phyloP scores from a whole-genome alignment of 2,797 vertebrate species.

The Helarctos malayanus region DNA sequence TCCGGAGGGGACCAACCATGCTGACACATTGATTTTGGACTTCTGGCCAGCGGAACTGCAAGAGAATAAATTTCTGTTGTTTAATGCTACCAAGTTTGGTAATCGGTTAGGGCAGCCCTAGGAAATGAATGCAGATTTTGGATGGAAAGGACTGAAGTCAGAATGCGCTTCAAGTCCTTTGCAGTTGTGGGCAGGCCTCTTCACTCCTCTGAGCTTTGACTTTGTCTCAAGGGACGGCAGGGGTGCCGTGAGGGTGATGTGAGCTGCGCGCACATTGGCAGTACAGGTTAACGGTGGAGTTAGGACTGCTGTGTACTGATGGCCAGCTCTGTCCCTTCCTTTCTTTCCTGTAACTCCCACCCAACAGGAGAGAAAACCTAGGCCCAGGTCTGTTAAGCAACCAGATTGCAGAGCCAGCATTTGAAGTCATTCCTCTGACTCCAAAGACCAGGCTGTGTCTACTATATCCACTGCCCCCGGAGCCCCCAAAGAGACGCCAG shows the following conservation, averaged over 20 bases:
- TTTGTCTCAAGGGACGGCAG: accelerated
- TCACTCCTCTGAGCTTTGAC: background rate
- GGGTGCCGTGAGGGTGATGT: background rate
- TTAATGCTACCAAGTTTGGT: background rate
- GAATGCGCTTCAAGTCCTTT: background rate
- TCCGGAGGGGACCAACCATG: too few species aligned
- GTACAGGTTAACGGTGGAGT: background rate
- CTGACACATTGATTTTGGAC: background rate
- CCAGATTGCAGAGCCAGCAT: background rate
- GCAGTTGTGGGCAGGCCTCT: background rate
- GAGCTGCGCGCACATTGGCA: too few species aligned
- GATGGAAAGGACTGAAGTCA: background rate
- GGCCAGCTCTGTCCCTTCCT: too few species aligned
- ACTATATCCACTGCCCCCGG: background rate
- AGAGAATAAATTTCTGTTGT: background rate
- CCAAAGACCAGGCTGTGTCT: background rate
- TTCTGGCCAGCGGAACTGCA: background rate
- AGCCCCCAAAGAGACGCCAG: background rate
- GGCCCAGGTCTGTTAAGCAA: background rate
- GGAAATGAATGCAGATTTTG: background rate
- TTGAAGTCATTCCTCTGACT: background rate
- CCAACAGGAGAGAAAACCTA: too few species aligned
- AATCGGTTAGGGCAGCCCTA: background rate
- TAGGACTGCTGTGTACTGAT: accelerated
- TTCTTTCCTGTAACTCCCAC: background rate